A percentile compares a stretch with the other conserved stretches of the same genome.
Evolutionary conservation across 2,888 invertebrate genomes (phyloP).

Genomic region (Drosophila mimica): DNA sequence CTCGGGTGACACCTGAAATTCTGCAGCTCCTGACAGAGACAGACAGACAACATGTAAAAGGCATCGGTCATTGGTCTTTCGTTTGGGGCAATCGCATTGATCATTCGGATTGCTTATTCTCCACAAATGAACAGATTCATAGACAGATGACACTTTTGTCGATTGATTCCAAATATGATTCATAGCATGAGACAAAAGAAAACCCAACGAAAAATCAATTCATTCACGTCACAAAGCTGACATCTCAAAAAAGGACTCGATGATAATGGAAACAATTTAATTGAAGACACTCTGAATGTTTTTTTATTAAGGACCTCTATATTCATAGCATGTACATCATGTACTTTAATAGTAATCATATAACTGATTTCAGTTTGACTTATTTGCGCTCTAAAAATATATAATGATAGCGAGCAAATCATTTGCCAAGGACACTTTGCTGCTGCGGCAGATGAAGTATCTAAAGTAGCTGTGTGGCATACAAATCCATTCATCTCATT

Average conservation of each 20-base stretch:
- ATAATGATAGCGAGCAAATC: neutral
- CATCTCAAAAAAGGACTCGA: neutral
- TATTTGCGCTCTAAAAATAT: constrained; percentile 2
- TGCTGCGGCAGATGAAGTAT: constrained; percentile 9
- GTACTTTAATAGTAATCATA: neutral
- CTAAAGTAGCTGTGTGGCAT: neutral
- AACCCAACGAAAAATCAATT: constrained; percentile 5
- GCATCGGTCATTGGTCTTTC: constrained; percentile 21
- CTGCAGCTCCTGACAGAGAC: constrained; percentile 46
- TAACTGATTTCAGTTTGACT: constrained; percentile 1
- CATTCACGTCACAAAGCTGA: constrained; percentile 14
- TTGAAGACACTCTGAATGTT: neutral
- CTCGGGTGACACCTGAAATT: constrained; percentile 45
- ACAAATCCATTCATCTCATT: constrained; percentile 28
- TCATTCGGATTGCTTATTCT: constrained; percentile 8
- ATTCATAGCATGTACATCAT: neutral
- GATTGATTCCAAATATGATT: constrained; percentile 20
- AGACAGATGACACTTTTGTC: constrained; percentile 6
- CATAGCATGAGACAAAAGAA: neutral
- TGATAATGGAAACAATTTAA: constrained; percentile 1
- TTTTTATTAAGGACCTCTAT: neutral
- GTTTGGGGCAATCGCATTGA: constrained; percentile 25
- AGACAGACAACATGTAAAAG: constrained; percentile 10
- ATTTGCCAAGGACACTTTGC: constrained; percentile 6
- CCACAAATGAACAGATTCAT: neutral